Evolutionary conservation across 2,888 invertebrate species (phyloP), one percentile per base, ranked within the genome.

Genomic region (Phoronis australis): DNA sequence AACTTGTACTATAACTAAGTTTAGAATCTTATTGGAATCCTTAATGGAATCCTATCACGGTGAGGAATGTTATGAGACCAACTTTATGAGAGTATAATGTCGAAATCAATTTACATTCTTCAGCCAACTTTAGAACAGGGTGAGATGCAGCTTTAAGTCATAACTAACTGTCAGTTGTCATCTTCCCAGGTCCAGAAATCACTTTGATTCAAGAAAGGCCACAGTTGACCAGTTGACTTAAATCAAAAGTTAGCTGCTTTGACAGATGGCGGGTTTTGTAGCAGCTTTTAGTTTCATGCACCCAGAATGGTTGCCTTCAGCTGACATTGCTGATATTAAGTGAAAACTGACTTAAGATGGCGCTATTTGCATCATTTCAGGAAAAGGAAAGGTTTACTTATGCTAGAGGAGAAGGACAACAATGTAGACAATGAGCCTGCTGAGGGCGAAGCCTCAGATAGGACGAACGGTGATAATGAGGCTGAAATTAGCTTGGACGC

Each of bases 361-460:
- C n/a, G 35, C n/a, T 9, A 12, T 9, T 6, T 23, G 20, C 2
- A n/a, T 38, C 38, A 25, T n/a, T n/a, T n/a, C 45, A 69, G 68
- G 45, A 68, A 67, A 48, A 51, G 69, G 48, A 59, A 55, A 45
- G 69, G 68, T 39, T 67, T 68, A 4, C 68, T 70, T 9, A 60
- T 60, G 39, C 50, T 68, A 9, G 61, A 57, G 18, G 57, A 49
- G n/a, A n/a, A n/a, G n/a, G n/a, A n/a, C n/a, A n/a, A n/a, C n/a
- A n/a, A n/a, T 20, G 60, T 54, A 22, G 55, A 52, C 5, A 48
- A 44, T 9, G 59, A 52, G 24, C 52, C 47, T n/a, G 35, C 24
- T 6, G 59, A 53, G 18, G 52, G 43, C 15, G 38, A 47, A 22
- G 40, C 23, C 12, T 4, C 46, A 45, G 24, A 43, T 47, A 47